These are phyloP conservation scores for Caenorhabditis becei DNA, from an alignment of 2,888 invertebrate genomes.

Conservation along the genomic window DNA sequence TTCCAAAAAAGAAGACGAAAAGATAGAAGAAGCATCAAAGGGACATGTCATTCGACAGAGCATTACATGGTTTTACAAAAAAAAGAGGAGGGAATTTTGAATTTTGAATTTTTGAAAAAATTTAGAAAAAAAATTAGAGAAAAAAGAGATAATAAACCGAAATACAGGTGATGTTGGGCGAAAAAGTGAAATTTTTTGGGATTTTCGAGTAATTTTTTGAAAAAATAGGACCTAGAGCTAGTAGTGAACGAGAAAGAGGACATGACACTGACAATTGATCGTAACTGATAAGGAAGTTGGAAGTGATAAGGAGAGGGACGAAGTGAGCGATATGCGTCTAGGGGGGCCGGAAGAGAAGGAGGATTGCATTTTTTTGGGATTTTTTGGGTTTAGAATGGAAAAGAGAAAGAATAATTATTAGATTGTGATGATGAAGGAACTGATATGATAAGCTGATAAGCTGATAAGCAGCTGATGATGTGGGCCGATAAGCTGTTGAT, in stretches of 20 bases:
- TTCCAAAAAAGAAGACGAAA: too few species aligned
- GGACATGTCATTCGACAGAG: too few species aligned
- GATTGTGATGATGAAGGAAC: not conserved
- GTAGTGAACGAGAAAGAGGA: not conserved
- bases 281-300: not conserved
- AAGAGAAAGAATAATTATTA: too few species aligned
- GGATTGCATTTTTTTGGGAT: too few species aligned
- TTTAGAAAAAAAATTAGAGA: not conserved
- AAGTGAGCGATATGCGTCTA: not conserved
- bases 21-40: too few species aligned
- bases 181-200: not conserved
- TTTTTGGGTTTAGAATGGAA: too few species aligned
- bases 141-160: constrained; percentile 1
- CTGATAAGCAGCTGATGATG: not conserved
- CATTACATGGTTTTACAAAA: too few species aligned
- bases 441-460: too few species aligned
- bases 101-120: not conserved
- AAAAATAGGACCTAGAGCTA: too few species aligned
- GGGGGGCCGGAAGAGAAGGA: not conserved
- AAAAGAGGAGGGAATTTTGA: too few species aligned
- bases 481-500: not conserved
- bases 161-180: not conserved
- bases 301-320: not conserved
- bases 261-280: too few species aligned
- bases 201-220: too few species aligned